Base-by-base conservation (phyloP, 2,888 invertebrate species). In the Diogma glabrata region DNA sequence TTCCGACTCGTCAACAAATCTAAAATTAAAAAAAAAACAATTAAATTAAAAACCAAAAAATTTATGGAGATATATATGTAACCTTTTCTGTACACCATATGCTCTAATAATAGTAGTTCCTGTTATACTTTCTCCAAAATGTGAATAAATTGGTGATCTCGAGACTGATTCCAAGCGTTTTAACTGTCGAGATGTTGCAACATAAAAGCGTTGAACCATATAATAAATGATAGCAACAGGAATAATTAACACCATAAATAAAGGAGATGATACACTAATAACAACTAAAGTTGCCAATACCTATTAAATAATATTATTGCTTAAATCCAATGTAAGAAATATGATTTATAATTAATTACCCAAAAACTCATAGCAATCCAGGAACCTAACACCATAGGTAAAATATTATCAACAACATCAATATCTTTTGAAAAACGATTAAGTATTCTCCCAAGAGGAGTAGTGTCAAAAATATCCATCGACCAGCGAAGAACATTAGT, bases 71-170 rank as follows among this genome's bases (percentile, higher is more conserved):
- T 28, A 23, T 4, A 12, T 4, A 20, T 22, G 9, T 55, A 56
- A 75, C 75, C 75, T 76, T 4, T 82, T 72, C 59, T 85, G 79
- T 30, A 87, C 85, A 38, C 78, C 75, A 63, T 87, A 95, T 1
- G 95, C 94, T 60, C 94, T 75, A 58, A 95, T 93, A 0, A 87
- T 87, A 45, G 82, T 76, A 0, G 87, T 84, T 60, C 89, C 89
- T 3, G 87, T 87, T 47, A 97, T 83, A 40, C 91, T 93, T 74
- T 97, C 97, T 17, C 91, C 86, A 64, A 97, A 95, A 71, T 95
- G 95, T 9, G 94, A 93, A 72, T 93, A 97, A 61, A 97, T 92
- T 1, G 96, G 97, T 26, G 96, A 96, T 51, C 94, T 78, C 2
- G 92, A 90, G 0, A 94, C 84, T 0, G 94, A 94, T 67, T 95